Conservation (phyloP, 2,888 invertebrate genomes). For the Xestia sexstrigata region DNA sequence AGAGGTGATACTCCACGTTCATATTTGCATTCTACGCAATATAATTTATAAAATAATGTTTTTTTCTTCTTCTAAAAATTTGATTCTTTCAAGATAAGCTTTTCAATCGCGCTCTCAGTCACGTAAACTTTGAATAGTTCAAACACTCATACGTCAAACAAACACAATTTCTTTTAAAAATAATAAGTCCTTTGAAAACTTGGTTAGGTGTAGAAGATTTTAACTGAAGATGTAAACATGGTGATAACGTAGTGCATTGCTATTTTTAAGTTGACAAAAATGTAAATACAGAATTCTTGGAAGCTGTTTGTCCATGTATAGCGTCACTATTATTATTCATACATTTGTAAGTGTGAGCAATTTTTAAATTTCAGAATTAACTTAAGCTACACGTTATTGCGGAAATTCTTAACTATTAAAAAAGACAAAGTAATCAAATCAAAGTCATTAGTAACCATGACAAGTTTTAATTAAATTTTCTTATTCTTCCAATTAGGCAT, state of each 20-base stretch:
- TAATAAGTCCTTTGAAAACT: not conserved
- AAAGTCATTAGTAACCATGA: too few species aligned
- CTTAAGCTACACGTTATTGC: too few species aligned
- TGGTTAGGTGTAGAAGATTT: not conserved
- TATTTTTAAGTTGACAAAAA: not conserved
- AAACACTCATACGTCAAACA: constrained; percentile 25
- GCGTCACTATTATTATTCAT: too few species aligned
- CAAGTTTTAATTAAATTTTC: too few species aligned
- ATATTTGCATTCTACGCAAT: not conserved
- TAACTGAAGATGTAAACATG: not conserved
- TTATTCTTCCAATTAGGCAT: too few species aligned
- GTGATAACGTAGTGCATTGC: not conserved
- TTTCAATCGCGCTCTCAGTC: constrained; percentile 6
- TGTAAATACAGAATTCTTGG: not conserved
- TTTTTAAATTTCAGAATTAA: too few species aligned
- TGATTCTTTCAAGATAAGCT: constrained; percentile 11
- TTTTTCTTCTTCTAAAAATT: not conserved
- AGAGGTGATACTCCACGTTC: not conserved
- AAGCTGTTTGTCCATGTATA: not conserved
- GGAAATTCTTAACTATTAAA: too few species aligned
- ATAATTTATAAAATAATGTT: not conserved
- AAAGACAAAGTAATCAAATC: too few species aligned
- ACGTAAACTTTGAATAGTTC: constrained; percentile 44
- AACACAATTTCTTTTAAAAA: constrained; percentile 9
- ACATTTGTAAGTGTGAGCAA: too few species aligned